Evolutionary conservation across 2,113 vertebrate species (phyloP), one percentile per base, ranked within the genome.

Genomic region (Octodon degus): DNA sequence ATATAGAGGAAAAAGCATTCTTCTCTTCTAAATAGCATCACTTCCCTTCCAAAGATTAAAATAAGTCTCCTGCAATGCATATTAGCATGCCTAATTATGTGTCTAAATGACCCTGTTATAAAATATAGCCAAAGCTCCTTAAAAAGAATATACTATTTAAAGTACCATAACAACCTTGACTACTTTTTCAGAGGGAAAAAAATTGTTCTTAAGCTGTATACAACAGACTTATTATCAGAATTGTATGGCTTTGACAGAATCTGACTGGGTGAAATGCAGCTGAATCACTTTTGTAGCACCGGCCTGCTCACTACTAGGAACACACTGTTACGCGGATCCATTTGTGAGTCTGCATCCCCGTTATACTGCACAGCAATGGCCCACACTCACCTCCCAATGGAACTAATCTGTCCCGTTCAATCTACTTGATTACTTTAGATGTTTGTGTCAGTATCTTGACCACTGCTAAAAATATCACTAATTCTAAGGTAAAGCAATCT

Each of bases 401-500:
- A 83, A 93, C 4, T 89, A 76, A 25, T 63, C 34, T 77, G 17
- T 80, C 25, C 63, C 40, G 40, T 47, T 90, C 79, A 40, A 55
- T 62, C 82, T 67, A 72, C 85, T 0, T 27, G 60, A 70, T 60
- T 85, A 62, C 62, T 91, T 85, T 65, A 90, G 9, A 62, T 72
- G 79, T 91, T 90, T 84, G 2, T 74, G 19, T 86, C 30, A 25
- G 10, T 93, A 60, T 37, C 55, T 60, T 94, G 24, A 90, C 20
- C 50, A 43, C 24, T 22, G 4, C 0, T 62, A 58, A 20, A 89
- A 95, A 79, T 50, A 17, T 70, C 32, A 76, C 7, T 74, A 84
- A 93, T 32, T 86, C 77, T 88, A 80, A 95, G 14, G 74, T 20
- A 76, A 95, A 91, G 60, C 37, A 89, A 91, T 87, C 14, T 70